Evolutionary conservation across 2,888 invertebrate genomes (phyloP).

Genomic region (Yponomeuta cagnagella): DNA sequence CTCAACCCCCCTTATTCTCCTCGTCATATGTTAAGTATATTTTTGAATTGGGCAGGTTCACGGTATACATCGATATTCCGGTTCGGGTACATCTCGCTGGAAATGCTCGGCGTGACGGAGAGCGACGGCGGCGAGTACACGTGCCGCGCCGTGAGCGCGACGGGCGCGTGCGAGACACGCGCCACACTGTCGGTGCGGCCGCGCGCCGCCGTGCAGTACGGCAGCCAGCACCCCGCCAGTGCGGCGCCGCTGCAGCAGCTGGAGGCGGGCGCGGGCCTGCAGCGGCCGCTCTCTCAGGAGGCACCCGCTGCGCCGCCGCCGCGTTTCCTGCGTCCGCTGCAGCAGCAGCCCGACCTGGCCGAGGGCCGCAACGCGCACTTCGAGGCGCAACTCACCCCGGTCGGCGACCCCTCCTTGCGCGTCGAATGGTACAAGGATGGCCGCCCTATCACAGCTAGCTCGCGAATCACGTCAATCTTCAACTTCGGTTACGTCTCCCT

Average conservation of each 20-base stretch:
- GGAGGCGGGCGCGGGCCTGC: constrained; percentile 92
- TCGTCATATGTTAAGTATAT: too few species aligned
- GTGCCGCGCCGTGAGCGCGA: constrained; percentile 90
- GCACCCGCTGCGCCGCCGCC: constrained; percentile 88
- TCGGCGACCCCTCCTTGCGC: constrained; percentile 94
- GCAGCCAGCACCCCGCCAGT: constrained; percentile 93
- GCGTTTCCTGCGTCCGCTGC: constrained; percentile 90
- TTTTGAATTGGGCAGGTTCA: constrained; percentile 80
- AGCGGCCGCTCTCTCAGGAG: constrained; percentile 89
- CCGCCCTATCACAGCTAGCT: constrained; percentile 95
- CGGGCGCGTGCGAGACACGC: constrained; percentile 91
- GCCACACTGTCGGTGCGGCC: constrained; percentile 87
- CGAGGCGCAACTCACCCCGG: constrained; percentile 93
- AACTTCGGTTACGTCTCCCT: constrained; percentile 99
- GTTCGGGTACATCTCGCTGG: constrained; percentile 97
- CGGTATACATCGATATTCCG: constrained; percentile 96
- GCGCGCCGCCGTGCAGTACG: constrained; percentile 88
- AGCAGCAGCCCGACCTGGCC: constrained; percentile 89
- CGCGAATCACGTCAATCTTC: constrained; percentile 97
- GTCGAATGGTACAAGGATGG: constrained; percentile 98
- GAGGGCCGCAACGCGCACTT: constrained; percentile 95
- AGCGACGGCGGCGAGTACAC: constrained; percentile 94
- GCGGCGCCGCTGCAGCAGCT: constrained; percentile 92
- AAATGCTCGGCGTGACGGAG: constrained; percentile 88
- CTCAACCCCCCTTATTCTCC: neutral